phyloP scores from a whole-genome alignment of 2,797 vertebrate species.

The Pseudomugil gertrudae region DNA sequence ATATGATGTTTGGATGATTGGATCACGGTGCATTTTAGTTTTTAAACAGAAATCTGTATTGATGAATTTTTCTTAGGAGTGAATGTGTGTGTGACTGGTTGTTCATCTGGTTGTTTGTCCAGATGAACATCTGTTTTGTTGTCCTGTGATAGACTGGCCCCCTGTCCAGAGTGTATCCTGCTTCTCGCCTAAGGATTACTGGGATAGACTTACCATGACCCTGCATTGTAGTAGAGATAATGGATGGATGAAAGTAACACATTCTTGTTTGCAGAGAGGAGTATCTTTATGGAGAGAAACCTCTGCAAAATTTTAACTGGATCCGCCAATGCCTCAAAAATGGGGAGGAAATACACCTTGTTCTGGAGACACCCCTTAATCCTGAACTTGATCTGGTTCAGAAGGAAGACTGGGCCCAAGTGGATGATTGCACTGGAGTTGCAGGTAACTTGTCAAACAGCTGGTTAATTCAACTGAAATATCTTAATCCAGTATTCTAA shows the following conservation, averaged over 20 bases:
- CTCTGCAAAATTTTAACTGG: constrained; percentile 94
- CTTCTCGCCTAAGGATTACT: too few relatives aligned
- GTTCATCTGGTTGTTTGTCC: too few relatives aligned
- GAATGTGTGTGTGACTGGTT: too few relatives aligned
- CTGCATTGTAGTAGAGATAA: too few relatives aligned
- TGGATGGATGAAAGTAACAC: too few relatives aligned
- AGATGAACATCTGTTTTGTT: too few relatives aligned
- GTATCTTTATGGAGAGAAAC: constrained; percentile 90
- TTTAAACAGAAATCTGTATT: neutral
- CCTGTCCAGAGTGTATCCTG: too few relatives aligned
- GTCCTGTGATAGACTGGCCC: too few relatives aligned
- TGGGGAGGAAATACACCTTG: constrained; percentile 93
- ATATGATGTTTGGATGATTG: neutral
- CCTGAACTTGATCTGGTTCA: constrained; percentile 88
- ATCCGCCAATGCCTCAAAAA: constrained; percentile 95
- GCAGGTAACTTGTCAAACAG: constrained; percentile 69
- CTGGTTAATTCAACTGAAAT: neutral
- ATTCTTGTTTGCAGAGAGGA: constrained; percentile 90
- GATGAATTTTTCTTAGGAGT: too few relatives aligned
- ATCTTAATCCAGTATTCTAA: too few relatives aligned
- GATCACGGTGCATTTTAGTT: neutral
- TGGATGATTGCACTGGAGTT: constrained; percentile 95
- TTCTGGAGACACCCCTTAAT: constrained; percentile 88
- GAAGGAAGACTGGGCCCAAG: constrained; percentile 96
- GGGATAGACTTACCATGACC: too few relatives aligned